phyloP scores from a whole-genome alignment of 2,113 vertebrate species.

The Catharus fuscescens region DNA sequence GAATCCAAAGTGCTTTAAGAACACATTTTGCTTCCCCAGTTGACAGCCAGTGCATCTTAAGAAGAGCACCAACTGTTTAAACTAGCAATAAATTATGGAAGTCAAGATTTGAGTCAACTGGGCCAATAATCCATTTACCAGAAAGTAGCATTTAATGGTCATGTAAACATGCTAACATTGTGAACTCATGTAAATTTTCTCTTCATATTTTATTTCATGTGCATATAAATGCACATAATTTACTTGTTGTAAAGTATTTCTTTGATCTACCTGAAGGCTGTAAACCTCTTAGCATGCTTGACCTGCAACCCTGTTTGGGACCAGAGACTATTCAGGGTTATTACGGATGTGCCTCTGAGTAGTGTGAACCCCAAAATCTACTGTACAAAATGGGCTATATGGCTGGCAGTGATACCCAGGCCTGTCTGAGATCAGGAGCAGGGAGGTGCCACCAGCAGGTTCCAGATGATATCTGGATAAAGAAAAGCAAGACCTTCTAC shows the following conservation, averaged over 20 bases:
- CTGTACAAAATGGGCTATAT: neutral
- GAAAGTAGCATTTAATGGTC: neutral
- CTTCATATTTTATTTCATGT: neutral
- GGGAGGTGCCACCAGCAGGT: neutral
- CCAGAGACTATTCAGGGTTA: neutral
- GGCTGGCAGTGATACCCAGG: neutral
- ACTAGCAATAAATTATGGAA: neutral
- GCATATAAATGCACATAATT: neutral
- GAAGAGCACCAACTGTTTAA: slow-evolving; percentile 18
- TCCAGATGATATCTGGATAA: neutral
- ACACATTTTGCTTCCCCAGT: neutral
- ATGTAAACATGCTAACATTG: neutral
- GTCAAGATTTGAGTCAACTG: neutral
- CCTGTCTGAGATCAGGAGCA: neutral
- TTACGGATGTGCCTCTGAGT: neutral
- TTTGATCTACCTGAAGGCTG: neutral
- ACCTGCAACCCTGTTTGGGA: neutral
- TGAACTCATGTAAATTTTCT: neutral
- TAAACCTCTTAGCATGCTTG: neutral
- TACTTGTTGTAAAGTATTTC: neutral
- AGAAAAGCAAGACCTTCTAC: neutral
- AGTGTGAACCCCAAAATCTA: neutral
- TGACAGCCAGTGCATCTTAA: neutral
- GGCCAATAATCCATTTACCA: neutral
- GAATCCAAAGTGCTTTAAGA: slow-evolving; percentile 18